Conservation (phyloP, 2,797 vertebrate genomes). For the Salmo trutta region DNA sequence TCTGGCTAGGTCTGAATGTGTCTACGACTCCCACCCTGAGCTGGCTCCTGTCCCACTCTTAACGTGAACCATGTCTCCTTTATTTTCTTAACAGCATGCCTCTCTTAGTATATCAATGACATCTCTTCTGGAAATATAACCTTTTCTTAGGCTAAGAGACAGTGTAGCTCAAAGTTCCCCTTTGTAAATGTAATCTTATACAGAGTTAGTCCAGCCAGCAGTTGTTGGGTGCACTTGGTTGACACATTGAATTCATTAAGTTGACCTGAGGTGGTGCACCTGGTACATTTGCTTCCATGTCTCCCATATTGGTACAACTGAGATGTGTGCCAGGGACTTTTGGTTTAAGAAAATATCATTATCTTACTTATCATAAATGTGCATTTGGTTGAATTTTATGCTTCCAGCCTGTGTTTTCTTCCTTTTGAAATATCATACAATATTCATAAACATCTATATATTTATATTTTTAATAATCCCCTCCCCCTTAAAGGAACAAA, state of each 20-base stretch:
- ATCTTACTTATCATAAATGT: constrained; percentile 42
- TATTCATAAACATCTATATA: constrained; percentile 53
- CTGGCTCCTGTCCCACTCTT: constrained; percentile 1
- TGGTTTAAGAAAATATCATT: background rate
- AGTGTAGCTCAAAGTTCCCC: background rate
- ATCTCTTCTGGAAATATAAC: background rate
- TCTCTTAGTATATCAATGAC: background rate
- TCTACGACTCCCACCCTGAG: background rate
- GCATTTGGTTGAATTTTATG: constrained; percentile 47
- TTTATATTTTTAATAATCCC: constrained; percentile 17
- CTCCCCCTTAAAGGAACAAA: constrained; percentile 51
- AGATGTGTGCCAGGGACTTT: background rate
- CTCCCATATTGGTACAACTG: background rate
- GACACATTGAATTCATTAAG: background rate
- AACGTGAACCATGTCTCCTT: background rate
- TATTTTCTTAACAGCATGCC: background rate
- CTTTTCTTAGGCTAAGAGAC: background rate
- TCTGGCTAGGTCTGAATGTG: constrained; percentile 11
- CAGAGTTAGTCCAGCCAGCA: background rate
- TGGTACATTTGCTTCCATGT: background rate
- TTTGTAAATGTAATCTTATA: too few species aligned
- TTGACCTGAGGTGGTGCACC: background rate
- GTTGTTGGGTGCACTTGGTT: background rate
- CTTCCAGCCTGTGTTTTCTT: constrained; percentile 47
- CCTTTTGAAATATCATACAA: constrained; percentile 59